These are phyloP conservation scores for Eupithecia inturbata DNA, from an alignment of 2,888 invertebrate species.

Conservation along the genomic window DNA sequence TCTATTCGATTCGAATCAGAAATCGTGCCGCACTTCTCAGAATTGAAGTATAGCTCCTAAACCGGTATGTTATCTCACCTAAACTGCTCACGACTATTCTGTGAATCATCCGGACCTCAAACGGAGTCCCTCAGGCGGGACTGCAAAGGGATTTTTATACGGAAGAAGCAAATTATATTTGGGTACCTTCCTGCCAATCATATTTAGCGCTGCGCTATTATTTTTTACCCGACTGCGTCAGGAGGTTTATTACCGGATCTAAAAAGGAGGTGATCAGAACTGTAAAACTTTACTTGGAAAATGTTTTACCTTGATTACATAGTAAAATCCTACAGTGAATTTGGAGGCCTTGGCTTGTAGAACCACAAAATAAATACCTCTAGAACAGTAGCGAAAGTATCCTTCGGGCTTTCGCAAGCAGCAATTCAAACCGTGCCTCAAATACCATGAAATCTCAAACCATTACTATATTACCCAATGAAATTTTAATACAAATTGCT, in stretches of 20 bases:
- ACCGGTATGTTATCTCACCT: conserved; percentile 42
- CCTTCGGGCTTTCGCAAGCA: conserved; percentile 59
- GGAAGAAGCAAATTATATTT: conserved; percentile 16
- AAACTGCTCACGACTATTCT: conserved; percentile 38
- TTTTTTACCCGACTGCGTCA: background rate
- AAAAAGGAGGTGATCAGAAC: background rate
- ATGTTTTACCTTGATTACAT: background rate
- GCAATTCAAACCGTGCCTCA: conserved; percentile 51
- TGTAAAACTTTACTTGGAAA: background rate
- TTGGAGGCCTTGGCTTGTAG: background rate
- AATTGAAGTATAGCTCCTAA: conserved; percentile 31
- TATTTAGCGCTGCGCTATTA: background rate
- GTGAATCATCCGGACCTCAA: conserved; percentile 40
- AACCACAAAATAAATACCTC: background rate
- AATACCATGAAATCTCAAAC: conserved; percentile 61
- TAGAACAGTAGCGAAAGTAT: conserved; percentile 58
- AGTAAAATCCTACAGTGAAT: background rate
- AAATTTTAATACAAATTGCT: conserved; percentile 40
- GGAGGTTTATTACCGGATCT: too few relatives aligned
- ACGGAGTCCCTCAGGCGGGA: conserved; percentile 21
- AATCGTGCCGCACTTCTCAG: conserved; percentile 30
- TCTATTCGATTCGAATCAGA: conserved; percentile 29
- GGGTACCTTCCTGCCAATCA: background rate
- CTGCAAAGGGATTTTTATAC: conserved; percentile 17
- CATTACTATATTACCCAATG: conserved; percentile 50